Evolutionary conservation across 1,140 invertebrate species (phyloP).

Genomic region (Drosophila ohnishii): DNA sequence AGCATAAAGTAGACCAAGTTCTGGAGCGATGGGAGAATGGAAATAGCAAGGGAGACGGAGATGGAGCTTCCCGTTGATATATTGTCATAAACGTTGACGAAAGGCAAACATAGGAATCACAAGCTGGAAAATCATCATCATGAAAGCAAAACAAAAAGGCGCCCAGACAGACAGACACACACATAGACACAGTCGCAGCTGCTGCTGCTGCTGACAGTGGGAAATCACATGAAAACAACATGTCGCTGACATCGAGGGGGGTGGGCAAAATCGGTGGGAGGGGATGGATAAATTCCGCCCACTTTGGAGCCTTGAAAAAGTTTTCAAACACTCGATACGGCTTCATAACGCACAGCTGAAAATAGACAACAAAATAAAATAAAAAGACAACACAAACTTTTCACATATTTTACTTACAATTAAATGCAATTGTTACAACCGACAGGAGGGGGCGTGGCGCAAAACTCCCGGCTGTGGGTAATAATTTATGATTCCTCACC

Average conservation of each 20-base stretch:
- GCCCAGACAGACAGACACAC: constrained; percentile 16
- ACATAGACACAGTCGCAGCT: constrained; percentile 27
- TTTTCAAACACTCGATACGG: constrained; percentile 48
- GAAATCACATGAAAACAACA: constrained; percentile 79
- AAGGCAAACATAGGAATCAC: constrained; percentile 76
- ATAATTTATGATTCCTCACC: constrained; percentile 75
- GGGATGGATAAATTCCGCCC: constrained; percentile 6
- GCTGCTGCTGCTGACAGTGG: constrained; percentile 58
- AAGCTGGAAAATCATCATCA: constrained; percentile 68
- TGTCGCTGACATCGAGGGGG: constrained; percentile 64
- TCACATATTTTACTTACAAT: constrained; percentile 82
- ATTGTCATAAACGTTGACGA: constrained; percentile 78
- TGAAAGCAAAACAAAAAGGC: constrained; percentile 50
- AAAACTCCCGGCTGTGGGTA: constrained; percentile 10
- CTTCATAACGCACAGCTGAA: neutral
- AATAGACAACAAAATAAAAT: neutral
- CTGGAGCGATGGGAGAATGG: constrained; percentile 4
- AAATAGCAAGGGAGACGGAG: constrained; percentile 4
- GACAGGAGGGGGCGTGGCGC: constrained; percentile 30
- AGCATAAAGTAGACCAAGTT: constrained; percentile 64
- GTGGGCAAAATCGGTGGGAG: neutral
- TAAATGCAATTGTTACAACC: constrained; percentile 74
- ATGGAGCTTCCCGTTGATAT: constrained; percentile 57
- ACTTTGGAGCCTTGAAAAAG: constrained; percentile 61
- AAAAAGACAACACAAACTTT: constrained; percentile 63